phyloP scores from a whole-genome alignment of 2,113 vertebrate species.

The Hepsetus odoe region DNA sequence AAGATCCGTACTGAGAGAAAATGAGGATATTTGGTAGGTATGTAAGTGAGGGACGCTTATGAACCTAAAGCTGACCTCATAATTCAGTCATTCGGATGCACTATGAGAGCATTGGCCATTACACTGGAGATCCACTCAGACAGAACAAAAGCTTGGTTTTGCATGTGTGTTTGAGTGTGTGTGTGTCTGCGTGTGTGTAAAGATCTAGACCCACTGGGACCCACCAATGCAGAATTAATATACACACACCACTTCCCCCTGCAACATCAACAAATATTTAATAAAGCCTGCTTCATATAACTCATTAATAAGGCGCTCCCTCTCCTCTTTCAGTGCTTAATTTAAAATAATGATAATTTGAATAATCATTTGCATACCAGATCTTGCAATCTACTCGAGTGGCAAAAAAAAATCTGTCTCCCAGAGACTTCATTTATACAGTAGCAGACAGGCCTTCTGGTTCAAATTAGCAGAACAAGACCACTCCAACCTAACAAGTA shows the following conservation, averaged over 20 bases:
- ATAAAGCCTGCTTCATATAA: slow-evolving; percentile 65
- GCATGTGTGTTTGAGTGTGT: slow-evolving; percentile 10
- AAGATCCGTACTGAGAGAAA: slow-evolving; percentile 37
- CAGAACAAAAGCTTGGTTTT: slow-evolving; percentile 46
- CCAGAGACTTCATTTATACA: slow-evolving; percentile 68
- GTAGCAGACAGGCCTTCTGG: slow-evolving; percentile 69
- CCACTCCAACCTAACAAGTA: slow-evolving; percentile 71
- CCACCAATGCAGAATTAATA: slow-evolving; percentile 62
- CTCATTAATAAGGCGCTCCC: slow-evolving; percentile 65
- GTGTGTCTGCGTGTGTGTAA: slow-evolving; percentile 35
- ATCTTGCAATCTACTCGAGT: slow-evolving; percentile 67
- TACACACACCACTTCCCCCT: slow-evolving; percentile 47
- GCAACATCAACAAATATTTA: slow-evolving; percentile 71
- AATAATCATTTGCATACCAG: slow-evolving; percentile 77
- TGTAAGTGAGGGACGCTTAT: slow-evolving; percentile 27
- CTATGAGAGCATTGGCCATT: slow-evolving; percentile 19
- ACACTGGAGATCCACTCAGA: slow-evolving; percentile 41
- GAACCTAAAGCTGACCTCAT: slow-evolving; percentile 34
- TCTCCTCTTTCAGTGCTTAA: slow-evolving; percentile 69
- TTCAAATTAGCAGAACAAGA: slow-evolving; percentile 74
- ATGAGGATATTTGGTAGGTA: not conserved
- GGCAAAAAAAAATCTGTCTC: slow-evolving; percentile 66
- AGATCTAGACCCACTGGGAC: slow-evolving; percentile 57
- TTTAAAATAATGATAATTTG: slow-evolving; percentile 75
- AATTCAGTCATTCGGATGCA: slow-evolving; percentile 53